phyloP scores from a whole-genome alignment of 2,113 vertebrate species.

The Prionailurus bengalensis region DNA sequence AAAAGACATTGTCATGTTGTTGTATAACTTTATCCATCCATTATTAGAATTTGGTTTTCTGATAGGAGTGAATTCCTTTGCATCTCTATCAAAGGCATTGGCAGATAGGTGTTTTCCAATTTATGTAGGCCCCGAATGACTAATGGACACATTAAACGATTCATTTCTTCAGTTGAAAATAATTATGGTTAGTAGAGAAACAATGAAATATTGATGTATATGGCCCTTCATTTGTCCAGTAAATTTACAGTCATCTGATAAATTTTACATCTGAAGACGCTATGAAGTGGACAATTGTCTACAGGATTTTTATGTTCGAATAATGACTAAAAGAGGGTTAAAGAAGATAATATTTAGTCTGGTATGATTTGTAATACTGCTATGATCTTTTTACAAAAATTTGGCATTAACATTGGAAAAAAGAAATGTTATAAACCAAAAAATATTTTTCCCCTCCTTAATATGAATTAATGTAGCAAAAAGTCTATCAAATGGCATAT shows the following conservation, averaged over 20 bases:
- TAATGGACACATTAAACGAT: not conserved
- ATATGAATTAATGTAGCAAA: not conserved
- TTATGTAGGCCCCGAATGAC: not conserved
- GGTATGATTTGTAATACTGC: not conserved
- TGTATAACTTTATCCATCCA: not conserved
- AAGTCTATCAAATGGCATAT: not conserved
- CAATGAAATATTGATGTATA: not conserved
- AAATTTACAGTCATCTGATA: not conserved
- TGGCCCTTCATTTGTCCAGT: not conserved
- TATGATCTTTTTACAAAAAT: not conserved
- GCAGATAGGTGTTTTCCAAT: not conserved
- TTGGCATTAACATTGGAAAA: not conserved
- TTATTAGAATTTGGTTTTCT: not conserved
- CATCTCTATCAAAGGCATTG: not conserved
- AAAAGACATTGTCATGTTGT: not conserved
- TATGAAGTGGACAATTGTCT: not conserved
- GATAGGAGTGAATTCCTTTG: not conserved
- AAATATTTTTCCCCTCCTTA: not conserved
- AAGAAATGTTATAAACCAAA: not conserved
- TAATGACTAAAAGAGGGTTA: not conserved
- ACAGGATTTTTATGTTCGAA: not conserved
- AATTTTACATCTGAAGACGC: not conserved
- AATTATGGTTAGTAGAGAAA: not conserved
- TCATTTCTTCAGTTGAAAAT: not conserved
- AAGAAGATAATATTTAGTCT: not conserved